Evolutionary conservation across 2,113 vertebrate genomes (phyloP).

Genomic region (Solea solea): DNA sequence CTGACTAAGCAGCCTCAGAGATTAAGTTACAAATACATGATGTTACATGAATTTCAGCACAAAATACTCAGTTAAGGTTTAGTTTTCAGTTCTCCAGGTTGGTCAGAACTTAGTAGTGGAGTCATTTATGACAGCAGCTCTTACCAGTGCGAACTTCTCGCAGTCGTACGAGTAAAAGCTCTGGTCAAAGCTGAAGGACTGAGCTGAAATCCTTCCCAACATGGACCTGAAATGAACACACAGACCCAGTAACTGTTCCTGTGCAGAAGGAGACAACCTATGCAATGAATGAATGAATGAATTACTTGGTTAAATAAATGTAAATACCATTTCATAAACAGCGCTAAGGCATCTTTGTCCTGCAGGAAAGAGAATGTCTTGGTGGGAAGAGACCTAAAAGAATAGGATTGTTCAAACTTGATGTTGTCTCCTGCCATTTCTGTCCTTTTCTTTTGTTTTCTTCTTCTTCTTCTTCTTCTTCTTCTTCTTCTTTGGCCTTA

Average conservation of each 20-base stretch:
- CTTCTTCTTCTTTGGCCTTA: no score
- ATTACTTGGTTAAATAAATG: not conserved
- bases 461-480: no score
- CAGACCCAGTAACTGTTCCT: not conserved
- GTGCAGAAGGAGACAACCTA: no score
- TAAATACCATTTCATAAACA: slow-evolving; percentile 77
- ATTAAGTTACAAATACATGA: no score
- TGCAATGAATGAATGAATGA: not conserved
- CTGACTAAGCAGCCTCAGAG: no score
- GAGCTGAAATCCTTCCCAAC: slow-evolving; percentile 78
- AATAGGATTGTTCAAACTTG: slow-evolving; percentile 52
- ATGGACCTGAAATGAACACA: slow-evolving; percentile 75
- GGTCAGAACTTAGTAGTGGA: not conserved
- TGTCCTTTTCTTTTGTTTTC: no score
- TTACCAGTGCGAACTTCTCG: slow-evolving; percentile 75
- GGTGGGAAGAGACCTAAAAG: slow-evolving; percentile 53
- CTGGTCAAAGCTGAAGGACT: slow-evolving; percentile 80
- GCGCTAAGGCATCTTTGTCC: slow-evolving; percentile 48
- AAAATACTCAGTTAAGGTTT: not conserved
- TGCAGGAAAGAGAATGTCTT: slow-evolving; percentile 64
- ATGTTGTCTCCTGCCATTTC: slow-evolving; percentile 57
- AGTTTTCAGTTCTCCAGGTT: no score
- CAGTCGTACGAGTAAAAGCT: slow-evolving; percentile 71
- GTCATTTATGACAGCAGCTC: not conserved
- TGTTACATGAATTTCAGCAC: not conserved